These are phyloP conservation scores for Danio choprae DNA, from an alignment of 2,797 vertebrate species.

Conservation along the genomic window DNA sequence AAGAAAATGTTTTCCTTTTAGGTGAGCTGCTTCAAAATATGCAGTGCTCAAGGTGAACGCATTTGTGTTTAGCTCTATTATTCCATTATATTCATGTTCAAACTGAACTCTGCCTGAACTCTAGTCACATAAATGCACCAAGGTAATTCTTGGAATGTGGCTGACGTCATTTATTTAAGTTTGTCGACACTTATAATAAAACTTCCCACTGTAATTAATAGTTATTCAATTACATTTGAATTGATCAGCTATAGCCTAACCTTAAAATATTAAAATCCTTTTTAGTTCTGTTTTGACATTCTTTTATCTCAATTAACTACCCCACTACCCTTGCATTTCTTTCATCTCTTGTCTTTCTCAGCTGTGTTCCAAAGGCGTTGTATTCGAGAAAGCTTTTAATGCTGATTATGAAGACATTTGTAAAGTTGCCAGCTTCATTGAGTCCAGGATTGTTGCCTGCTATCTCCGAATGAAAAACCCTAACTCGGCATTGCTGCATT, in stretches of 20 bases:
- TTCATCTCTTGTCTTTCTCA: slow-evolving; percentile 43
- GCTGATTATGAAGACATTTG: slow-evolving; percentile 72
- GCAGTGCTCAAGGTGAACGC: slow-evolving; percentile 33
- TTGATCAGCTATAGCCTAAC: background rate
- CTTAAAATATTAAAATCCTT: no score
- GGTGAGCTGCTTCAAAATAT: background rate
- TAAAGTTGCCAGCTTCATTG: slow-evolving; percentile 74
- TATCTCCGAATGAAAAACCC: slow-evolving; percentile 74
- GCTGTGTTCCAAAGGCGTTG: slow-evolving; percentile 75
- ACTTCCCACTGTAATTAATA: background rate
- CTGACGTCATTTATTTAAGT: background rate
- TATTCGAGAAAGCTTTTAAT: slow-evolving; percentile 67
- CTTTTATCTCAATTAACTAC: slow-evolving; percentile 1
- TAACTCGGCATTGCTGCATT: slow-evolving; percentile 74
- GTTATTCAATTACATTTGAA: background rate
- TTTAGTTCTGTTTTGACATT: no score
- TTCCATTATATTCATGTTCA: background rate
- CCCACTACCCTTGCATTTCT: background rate
- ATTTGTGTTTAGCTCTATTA: background rate
- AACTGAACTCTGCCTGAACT: background rate
- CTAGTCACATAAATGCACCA: background rate
- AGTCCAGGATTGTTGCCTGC: slow-evolving; percentile 77
- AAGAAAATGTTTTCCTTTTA: slow-evolving; percentile 7
- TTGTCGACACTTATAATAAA: background rate
- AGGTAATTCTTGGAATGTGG: background rate